These are phyloP conservation scores for Eristalis pertinax DNA, from an alignment of 2,888 invertebrate species.

Conservation along the genomic window DNA sequence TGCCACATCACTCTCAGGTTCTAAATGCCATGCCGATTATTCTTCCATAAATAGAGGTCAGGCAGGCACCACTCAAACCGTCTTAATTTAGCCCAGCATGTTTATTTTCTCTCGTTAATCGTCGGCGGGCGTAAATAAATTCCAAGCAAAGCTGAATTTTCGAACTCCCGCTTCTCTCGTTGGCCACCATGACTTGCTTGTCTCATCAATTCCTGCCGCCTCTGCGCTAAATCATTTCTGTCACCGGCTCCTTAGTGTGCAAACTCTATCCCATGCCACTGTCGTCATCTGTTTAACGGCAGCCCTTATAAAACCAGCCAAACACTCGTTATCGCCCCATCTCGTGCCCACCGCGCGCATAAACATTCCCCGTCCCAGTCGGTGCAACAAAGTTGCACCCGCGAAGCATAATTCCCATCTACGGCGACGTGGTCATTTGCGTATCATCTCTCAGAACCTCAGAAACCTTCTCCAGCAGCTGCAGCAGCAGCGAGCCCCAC, in stretches of 20 bases:
- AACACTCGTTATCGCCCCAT: not conserved
- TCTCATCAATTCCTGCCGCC: not conserved
- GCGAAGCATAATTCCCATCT: conserved; percentile 19
- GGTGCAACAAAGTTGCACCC: conserved; percentile 42
- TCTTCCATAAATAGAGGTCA: too few relatives aligned
- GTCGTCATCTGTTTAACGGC: not conserved
- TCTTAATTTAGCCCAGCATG: not conserved
- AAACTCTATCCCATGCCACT: not conserved
- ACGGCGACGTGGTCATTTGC: conserved; percentile 20
- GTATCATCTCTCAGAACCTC: conserved; percentile 37
- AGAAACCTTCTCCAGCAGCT: not conserved
- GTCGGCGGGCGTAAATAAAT: not conserved
- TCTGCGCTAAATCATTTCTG: not conserved
- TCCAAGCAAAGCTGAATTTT: not conserved
- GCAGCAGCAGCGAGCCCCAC: not conserved
- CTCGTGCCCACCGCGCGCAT: not conserved
- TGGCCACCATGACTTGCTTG: not conserved
- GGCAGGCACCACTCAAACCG: not conserved
- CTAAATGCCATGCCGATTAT: too few relatives aligned
- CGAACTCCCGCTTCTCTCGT: not conserved
- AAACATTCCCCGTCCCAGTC: not conserved
- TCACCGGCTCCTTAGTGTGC: not conserved
- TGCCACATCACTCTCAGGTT: too few relatives aligned
- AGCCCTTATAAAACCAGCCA: not conserved
- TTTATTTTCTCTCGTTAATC: not conserved